A percentile compares a stretch with the other conserved stretches of the same genome.
Evolutionary conservation across 2,113 vertebrate genomes (phyloP).

Genomic region (Megaceryle torquata): DNA sequence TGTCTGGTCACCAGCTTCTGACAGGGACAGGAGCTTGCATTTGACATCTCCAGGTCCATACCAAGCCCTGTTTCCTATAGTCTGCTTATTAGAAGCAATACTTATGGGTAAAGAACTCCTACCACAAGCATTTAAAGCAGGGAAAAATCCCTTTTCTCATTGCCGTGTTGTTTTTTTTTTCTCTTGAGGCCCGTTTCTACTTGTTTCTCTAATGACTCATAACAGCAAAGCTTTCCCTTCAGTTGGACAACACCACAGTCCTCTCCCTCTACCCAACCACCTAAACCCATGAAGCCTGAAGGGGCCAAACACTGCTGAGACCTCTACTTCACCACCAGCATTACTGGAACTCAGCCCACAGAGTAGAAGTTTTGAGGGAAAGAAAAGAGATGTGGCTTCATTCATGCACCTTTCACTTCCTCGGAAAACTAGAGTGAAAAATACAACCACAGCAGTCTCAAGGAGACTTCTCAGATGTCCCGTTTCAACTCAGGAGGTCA

Average conservation of each 20-base stretch:
- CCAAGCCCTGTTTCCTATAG: neutral
- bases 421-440: neutral
- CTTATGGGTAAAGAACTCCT: neutral
- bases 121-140: neutral
- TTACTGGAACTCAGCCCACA: neutral
- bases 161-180: neutral
- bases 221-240: neutral
- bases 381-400: neutral
- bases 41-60: neutral
- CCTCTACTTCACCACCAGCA: neutral
- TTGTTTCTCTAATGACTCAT: neutral
- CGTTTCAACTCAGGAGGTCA: fast-evolving
- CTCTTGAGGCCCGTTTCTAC: neutral
- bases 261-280: neutral
- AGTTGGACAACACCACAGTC: fast-evolving
- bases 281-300: neutral
- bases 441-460: fast-evolving
- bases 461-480: neutral
- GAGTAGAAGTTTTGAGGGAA: neutral
- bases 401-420: neutral
- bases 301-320: neutral
- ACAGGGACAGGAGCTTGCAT: neutral
- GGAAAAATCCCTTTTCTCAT: neutral
- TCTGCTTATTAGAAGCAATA: neutral
- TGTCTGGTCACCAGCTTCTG: neutral